Evolutionary conservation across 2,797 vertebrate genomes (phyloP).

Genomic region (Microchirus variegatus): DNA sequence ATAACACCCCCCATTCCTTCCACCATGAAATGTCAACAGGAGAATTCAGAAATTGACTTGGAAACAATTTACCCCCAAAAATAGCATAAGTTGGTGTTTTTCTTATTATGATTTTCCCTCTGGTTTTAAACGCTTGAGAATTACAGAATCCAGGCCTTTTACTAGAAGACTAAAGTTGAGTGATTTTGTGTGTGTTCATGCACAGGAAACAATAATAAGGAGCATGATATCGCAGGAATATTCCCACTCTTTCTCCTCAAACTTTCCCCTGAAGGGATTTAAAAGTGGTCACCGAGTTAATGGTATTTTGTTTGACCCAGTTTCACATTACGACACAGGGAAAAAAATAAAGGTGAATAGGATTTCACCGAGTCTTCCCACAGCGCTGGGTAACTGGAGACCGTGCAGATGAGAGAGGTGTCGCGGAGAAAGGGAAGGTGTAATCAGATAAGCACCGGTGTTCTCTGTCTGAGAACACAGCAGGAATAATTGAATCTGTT

Average conservation of each 20-base stretch:
- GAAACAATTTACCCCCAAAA: no score
- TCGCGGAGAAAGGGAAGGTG: conserved; percentile 22
- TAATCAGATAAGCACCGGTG: conserved; percentile 55
- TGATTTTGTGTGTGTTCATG: not conserved
- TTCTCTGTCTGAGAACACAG: conserved; percentile 44
- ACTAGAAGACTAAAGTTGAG: not conserved
- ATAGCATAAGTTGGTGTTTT: no score
- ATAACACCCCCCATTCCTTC: no score
- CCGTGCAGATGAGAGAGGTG: conserved; percentile 15
- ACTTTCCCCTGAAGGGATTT: conserved; percentile 8
- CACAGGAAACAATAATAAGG: conserved; percentile 5
- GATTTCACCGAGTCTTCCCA: conserved; percentile 11
- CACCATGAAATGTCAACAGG: no score
- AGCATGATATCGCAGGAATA: not conserved
- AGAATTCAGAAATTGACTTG: no score
- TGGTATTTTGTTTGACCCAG: conserved; percentile 18
- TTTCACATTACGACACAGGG: conserved; percentile 9
- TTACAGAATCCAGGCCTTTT: not conserved
- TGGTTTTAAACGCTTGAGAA: not conserved
- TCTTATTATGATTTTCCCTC: not conserved
- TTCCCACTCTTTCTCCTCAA: not conserved
- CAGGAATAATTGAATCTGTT: conserved; percentile 64
- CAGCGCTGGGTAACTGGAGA: conserved; percentile 15
- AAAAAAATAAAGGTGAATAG: conserved; percentile 19
- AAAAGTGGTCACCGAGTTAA: conserved; percentile 20